Evolutionary conservation across 1,140 invertebrate species (phyloP).

Genomic region (Drosophila littoralis): DNA sequence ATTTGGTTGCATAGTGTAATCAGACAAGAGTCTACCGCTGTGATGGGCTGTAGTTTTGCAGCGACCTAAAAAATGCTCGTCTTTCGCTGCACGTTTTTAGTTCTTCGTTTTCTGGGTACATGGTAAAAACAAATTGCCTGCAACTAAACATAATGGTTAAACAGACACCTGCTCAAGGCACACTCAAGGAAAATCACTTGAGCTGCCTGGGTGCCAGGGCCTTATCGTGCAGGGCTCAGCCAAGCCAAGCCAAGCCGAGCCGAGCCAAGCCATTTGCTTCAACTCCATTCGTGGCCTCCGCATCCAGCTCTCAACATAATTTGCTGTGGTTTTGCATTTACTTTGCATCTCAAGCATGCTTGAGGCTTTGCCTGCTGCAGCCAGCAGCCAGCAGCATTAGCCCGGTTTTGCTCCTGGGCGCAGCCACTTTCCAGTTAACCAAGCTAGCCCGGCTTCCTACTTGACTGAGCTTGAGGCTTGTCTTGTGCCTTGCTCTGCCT

Average conservation of each 20-base stretch:
- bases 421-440: slow-evolving; percentile 26
- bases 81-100: slow-evolving; percentile 11
- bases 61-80: slow-evolving; percentile 41
- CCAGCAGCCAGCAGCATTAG: slow-evolving; percentile 29
- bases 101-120: slow-evolving; percentile 47
- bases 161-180: slow-evolving; percentile 79
- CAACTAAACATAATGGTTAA: slow-evolving; percentile 82
- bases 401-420: slow-evolving; percentile 14
- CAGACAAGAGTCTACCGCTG: neutral
- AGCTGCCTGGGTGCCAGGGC: slow-evolving; percentile 39
- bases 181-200: slow-evolving; percentile 76
- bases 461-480: slow-evolving; percentile 50
- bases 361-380: slow-evolving; percentile 59
- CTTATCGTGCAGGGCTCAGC: slow-evolving; percentile 11
- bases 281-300: slow-evolving; percentile 31
- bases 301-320: slow-evolving; percentile 70
- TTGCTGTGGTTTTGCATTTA: slow-evolving; percentile 82
- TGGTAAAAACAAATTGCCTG: slow-evolving; percentile 77
- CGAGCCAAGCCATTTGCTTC: slow-evolving; percentile 7
- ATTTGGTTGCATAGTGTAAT: slow-evolving; percentile 25
- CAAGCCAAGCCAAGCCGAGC: neutral
- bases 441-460: slow-evolving; percentile 28
- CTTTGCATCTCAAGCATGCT: slow-evolving; percentile 77
- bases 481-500: slow-evolving; percentile 52
- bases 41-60: slow-evolving; percentile 31